A percentile compares a stretch with the other conserved stretches of the same genome.
These are phyloP conservation scores for Pseudococcus jackbeardsleyi DNA, from an alignment of 2,888 invertebrate species.

Conservation along the genomic window DNA sequence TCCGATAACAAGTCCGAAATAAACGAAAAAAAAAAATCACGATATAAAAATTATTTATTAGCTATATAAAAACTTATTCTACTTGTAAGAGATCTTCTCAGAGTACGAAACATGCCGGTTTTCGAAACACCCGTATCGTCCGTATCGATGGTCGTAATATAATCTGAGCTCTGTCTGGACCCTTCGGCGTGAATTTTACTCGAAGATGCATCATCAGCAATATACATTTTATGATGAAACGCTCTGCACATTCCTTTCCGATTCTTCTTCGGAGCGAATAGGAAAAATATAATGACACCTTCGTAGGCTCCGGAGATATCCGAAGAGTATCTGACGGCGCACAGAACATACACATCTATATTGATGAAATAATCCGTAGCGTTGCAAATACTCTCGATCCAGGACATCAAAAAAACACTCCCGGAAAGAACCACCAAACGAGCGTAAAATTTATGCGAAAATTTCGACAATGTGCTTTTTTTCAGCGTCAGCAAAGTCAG, in stretches of 20 bases:
- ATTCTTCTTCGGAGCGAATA: not conserved
- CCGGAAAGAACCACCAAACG: not conserved
- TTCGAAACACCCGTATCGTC: not conserved
- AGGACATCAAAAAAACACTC: not conserved
- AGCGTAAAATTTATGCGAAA: not conserved
- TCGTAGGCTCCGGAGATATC: not conserved
- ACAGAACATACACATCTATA: not conserved
- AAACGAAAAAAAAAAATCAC: not conserved
- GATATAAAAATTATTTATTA: not conserved
- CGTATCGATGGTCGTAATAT: not conserved
- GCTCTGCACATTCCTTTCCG: not conserved
- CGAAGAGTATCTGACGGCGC: not conserved
- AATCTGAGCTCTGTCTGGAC: not conserved
- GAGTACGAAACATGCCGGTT: not conserved
- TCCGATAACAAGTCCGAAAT: not conserved
- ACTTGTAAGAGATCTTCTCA: not conserved
- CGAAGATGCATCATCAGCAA: not conserved
- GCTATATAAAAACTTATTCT: not conserved
- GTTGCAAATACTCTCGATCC: not conserved
- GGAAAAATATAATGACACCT: not conserved
- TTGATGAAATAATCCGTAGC: not conserved
- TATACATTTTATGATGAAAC: not conserved
- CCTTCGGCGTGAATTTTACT: not conserved
- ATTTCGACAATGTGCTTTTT: not conserved
- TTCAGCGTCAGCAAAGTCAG: not conserved